Evolutionary conservation across 2,888 invertebrate species (phyloP), one percentile per base, ranked within the genome.

Genomic region (Tachina fera): DNA sequence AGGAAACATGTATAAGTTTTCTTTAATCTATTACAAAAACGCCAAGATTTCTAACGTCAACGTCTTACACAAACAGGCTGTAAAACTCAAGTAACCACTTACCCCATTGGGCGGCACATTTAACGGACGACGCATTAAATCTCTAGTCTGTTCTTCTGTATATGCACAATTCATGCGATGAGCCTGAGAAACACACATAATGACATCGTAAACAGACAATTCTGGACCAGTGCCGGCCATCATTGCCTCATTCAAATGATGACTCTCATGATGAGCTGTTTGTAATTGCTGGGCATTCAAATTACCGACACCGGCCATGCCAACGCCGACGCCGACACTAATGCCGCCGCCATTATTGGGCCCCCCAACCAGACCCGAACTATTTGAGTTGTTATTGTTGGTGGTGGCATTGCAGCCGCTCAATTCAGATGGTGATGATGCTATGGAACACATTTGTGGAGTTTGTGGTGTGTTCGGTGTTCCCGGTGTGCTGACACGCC

Each of bases 141-240:
- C 94, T 89, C 96, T 93, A 70, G 96, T 96, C 88, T 96, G 95
- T 90, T 98, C 97, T 89, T 98, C 97, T 22, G 97, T 97, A 93
- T 97, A 97, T 86, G 96, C 95, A 93, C 98, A 98, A 93, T 97
- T 96, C 88, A 95, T 95, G 89, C 96, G 96, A 92, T 98, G 98
- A 9, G 98, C 98, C 90, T 95, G 95, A 9, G 96, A 95, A 65
- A 97, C 95, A 90, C 96, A 95, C 89, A 96, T 94, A 89, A 97
- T 97, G 89, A 96, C 94, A 93, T 97, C 96, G 92, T 96, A 96
- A 88, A 96, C 94, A 70, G 96, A 96, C 89, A 96, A 92, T 91
- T 96, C 94, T 70, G 89, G 90, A 83, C 88, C 86, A 80, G 86
- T 87, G 45, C 70, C 88, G 47, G 77, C 78, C 86, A 75, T 82